Evolutionary conservation across 92 coral and sea anemone genomes (phyloP), one percentile per base, ranked within the genome.

Genomic region (Plumapathes pennacea): DNA sequence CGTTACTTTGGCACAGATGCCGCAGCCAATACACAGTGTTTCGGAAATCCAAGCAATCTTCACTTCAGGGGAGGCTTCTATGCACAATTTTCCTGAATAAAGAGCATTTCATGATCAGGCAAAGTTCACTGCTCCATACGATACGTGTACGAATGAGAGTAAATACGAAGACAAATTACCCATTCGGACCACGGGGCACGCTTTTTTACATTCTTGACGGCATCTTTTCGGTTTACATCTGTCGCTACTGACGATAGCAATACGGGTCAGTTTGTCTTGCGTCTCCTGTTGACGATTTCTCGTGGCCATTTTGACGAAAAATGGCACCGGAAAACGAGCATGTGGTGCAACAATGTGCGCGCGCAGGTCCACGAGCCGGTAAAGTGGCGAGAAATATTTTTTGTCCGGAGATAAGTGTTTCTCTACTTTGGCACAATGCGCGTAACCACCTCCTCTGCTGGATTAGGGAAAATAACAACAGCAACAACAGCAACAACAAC

Each of bases 81-180:
- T 94, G 81, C 99, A 94, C 54, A 84, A 72, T 83, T 94, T 94
- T 11, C 99, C 99, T 94, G 61, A n/a, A n/a, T n/a, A n/a, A n/a
- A n/a, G n/a, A n/a, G n/a, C n/a, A n/a, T n/a, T n/a, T 19, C 10
- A 12, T 11, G 2, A 43, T 32, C 26, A 6, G 28, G 10, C 4
- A 10, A 38, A 32, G 47, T 25, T 49, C 60, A 78, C 72, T 68
- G 61, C 40, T 44, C 41, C 32, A 23, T 37, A 32, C n/a, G 23
- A 42, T n/a, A n/a, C 18, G 55, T 37, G 10, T 19, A 18, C 10
- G 10, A 20, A 18, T 25, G 7, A 45, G 25, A 12, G 9, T n/a
- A n/a, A n/a, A n/a, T n/a, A n/a, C 26, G 4, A 15, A 27, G 39
- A 58, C 91, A n/a, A n/a, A n/a, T 12, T 64, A 89, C 98, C 98